phyloP scores from a whole-genome alignment of 2,797 vertebrate genomes.

The Mastacembelus armatus region DNA sequence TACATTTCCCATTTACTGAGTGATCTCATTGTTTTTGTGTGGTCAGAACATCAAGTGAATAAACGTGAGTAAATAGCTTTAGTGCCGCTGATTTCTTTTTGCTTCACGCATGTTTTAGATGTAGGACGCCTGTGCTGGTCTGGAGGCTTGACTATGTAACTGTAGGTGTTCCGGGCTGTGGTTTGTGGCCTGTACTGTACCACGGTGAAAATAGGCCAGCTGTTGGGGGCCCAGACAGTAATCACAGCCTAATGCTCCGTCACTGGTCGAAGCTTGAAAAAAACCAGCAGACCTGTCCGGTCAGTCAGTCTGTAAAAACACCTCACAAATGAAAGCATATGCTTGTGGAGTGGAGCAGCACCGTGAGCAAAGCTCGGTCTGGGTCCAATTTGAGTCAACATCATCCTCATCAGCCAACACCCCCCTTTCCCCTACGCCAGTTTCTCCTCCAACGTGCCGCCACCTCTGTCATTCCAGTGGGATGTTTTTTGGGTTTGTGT shows the following conservation, averaged over 20 bases:
- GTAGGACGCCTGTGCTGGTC: slow-evolving; percentile 27
- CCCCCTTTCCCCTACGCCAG: slow-evolving; percentile 10
- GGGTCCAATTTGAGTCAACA: slow-evolving; percentile 83
- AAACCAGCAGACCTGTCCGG: slow-evolving; percentile 51
- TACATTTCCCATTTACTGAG: slow-evolving; percentile 32
- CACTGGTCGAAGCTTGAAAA: slow-evolving; percentile 50
- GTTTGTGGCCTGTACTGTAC: slow-evolving; percentile 28
- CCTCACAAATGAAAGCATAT: slow-evolving; percentile 76
- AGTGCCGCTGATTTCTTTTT: background rate
- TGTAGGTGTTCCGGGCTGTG: slow-evolving; percentile 13
- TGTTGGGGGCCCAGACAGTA: slow-evolving; percentile 56
- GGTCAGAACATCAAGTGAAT: slow-evolving; percentile 15
- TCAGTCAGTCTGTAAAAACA: slow-evolving; percentile 76
- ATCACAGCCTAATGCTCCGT: slow-evolving; percentile 72
- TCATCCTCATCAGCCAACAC: slow-evolving; percentile 69
- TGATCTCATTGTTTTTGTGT: slow-evolving; percentile 17
- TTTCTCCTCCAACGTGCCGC: slow-evolving; percentile 31
- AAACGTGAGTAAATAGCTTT: slow-evolving; percentile 14
- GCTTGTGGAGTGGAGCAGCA: slow-evolving; percentile 57
- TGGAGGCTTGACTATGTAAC: slow-evolving; percentile 1
- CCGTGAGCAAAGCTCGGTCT: slow-evolving; percentile 70
- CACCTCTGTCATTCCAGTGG: slow-evolving; percentile 45
- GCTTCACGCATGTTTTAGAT: slow-evolving; percentile 16
- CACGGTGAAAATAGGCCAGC: slow-evolving; percentile 35
- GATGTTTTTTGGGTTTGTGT: slow-evolving; percentile 35